Base-by-base conservation (phyloP, 1,140 invertebrate species). In the Belonocnema kinseyi region DNA sequence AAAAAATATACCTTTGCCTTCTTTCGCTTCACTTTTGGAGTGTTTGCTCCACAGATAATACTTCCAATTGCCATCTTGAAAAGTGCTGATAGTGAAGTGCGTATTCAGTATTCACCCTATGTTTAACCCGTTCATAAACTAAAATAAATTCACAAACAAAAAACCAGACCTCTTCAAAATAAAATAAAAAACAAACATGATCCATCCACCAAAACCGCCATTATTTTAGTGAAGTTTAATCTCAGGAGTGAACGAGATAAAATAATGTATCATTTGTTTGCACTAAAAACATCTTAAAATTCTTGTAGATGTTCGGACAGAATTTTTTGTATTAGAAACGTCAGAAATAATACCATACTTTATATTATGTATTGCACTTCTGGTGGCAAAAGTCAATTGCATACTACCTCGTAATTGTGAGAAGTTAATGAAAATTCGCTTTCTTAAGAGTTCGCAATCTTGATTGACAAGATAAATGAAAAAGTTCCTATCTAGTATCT, bases 1-100 rank as follows among this genome's bases (percentile, higher is more conserved):
- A 72, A 72, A 73, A 77, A 79, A 72, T 83, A 77, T 92, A 92
- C 90, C 90, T 92, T 92, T 75, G 79, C 74, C 76, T 91, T 91
- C 76, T 91, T 91, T 89, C 87, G 83, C 79, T 91, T 92, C 78
- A 85, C 81, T 89, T 88, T 91, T 74, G 87, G 88, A 83, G 85
- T 87, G 76, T 83, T 88, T 78, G 87, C 88, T 82, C 90, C 90
- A 76, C 90, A 92, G 74, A 92, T 90, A 81, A 91, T 78, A 85
- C 81, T 91, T 82, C 86, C 88, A 79, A 92, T 90, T 80, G 90
- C 87, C 90, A 92, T 92, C 77, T 87, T 88, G 85, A 70, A 81
- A 58, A 74, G 66, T 77, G 72, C 76, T 83, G 79, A 46, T 76
- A 75, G 61, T 77, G 72, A 79, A 83, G 61, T 54, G 52, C 74